phyloP scores from a whole-genome alignment of 2,797 vertebrate species.

The Enteromius anoplus region DNA sequence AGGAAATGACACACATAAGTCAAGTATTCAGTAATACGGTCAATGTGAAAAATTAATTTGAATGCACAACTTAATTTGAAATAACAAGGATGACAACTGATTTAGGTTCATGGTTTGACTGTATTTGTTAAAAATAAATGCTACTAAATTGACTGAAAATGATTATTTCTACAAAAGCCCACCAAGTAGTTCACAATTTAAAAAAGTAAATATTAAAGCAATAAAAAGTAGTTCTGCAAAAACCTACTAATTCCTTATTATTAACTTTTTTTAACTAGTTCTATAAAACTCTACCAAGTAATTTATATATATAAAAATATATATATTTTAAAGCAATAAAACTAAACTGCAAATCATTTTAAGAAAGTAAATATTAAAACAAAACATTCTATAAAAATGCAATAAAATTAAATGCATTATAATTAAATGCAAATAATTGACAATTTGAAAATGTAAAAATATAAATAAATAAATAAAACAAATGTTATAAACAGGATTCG shows the following conservation, averaged over 20 bases:
- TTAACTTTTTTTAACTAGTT: constrained; percentile 38
- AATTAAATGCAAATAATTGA: background rate
- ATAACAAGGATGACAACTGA: too few relatives aligned
- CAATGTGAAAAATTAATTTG: background rate
- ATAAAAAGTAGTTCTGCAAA: constrained; percentile 39
- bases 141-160: constrained; percentile 11
- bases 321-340: constrained; percentile 10
- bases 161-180: background rate
- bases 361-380: constrained; percentile 12
- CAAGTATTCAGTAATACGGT: constrained; percentile 45
- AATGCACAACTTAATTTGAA: too few relatives aligned
- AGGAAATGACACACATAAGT: background rate
- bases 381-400: background rate
- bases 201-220: constrained; percentile 14
- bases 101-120: background rate
- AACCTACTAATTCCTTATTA: too few relatives aligned
- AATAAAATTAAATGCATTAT: background rate
- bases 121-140: background rate
- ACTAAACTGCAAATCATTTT: too few relatives aligned
- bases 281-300: constrained; percentile 25
- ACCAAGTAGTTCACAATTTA: background rate
- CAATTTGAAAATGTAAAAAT: background rate
- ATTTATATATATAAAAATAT: constrained; percentile 38
- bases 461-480: background rate
- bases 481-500: constrained; percentile 42